A percentile compares a stretch with the other conserved stretches of the same genome.
Evolutionary conservation across 2,888 invertebrate species (phyloP).

Genomic region (Phalera bucephala): DNA sequence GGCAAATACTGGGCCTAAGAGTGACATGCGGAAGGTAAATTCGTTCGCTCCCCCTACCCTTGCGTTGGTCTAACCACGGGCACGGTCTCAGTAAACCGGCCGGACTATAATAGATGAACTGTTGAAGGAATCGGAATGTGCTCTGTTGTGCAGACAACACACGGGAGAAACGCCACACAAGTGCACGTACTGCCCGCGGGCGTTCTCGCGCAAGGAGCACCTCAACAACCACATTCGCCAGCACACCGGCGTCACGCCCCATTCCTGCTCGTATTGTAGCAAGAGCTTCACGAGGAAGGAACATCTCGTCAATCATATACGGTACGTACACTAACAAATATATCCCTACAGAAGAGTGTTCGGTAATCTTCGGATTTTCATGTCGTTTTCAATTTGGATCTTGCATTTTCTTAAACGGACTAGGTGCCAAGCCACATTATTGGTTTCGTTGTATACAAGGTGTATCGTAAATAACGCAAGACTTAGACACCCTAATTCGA

Average conservation of each 20-base stretch:
- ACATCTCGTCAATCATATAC: conserved; percentile 86
- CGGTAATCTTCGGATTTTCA: too few relatives aligned
- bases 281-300: conserved; percentile 88
- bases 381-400: too few relatives aligned
- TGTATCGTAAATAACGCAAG: too few relatives aligned
- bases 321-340: conserved; percentile 57
- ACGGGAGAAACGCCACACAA: conserved; percentile 92
- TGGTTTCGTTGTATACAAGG: too few relatives aligned
- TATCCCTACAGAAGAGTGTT: too few relatives aligned
- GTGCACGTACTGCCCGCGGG: conserved; percentile 84
- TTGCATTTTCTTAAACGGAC: too few relatives aligned
- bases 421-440: too few relatives aligned
- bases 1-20: too few relatives aligned
- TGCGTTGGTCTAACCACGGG: background rate
- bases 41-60: too few relatives aligned
- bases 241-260: conserved; percentile 87
- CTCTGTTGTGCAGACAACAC: conserved; percentile 85
- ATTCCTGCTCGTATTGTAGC: conserved; percentile 87
- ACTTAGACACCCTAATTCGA: too few relatives aligned
- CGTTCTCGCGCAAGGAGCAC: conserved; percentile 91
- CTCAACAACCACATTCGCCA: conserved; percentile 93
- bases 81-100: background rate
- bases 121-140: conserved; percentile 71
- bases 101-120: conserved; percentile 13
- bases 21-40: too few relatives aligned